Evolutionary conservation across 2,113 vertebrate genomes (phyloP), one percentile per base, ranked within the genome.

Genomic region (Hoplias malabaricus): DNA sequence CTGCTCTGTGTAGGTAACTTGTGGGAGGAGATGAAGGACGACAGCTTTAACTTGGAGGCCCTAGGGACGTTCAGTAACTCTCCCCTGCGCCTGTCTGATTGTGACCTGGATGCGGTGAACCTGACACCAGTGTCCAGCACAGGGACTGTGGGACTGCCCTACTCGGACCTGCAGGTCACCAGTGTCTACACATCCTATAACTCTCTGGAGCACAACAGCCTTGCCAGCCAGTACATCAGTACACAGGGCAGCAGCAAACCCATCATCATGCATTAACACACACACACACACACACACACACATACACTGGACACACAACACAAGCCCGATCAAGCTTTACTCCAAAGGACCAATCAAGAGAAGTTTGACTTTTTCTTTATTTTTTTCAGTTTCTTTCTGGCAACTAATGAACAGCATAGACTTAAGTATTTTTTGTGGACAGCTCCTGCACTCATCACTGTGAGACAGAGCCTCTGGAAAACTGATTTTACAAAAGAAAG

Each of bases 21-120:
- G 34, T 99, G 98, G 98, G 98, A 98, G 48, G 96, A 98, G 80
- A 96, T 98, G 93, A 96, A 98, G 80, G 96, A 98, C 0, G 98
- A 98, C 69, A 94, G 95, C 91, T 98, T 99, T 92, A 94, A 92
- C 91, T 90, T 99, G 77, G 97, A 99, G 23, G 88, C 94, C 0
- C 86, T 98, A 89, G 95, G 93, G 0, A 92, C 95, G 82, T 97
- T 99, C 78, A 96, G 92, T 92, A 95, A 94, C 88, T 96, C 96
- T 1, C 94, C 96, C 0, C 93, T 98, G 1, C 92, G 94, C 54
- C 91, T 96, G 65, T 95, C 95, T 33, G 96, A 97, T 92, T 98
- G 94, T 73, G 96, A 98, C 66, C 91, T 96, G 86, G 96, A 92
- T 34, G 79, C 92, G 2, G 78, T 90, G 0, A 86, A 80, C 84